phyloP scores from a whole-genome alignment of 1,140 invertebrate species.

The Papilio polytes region DNA sequence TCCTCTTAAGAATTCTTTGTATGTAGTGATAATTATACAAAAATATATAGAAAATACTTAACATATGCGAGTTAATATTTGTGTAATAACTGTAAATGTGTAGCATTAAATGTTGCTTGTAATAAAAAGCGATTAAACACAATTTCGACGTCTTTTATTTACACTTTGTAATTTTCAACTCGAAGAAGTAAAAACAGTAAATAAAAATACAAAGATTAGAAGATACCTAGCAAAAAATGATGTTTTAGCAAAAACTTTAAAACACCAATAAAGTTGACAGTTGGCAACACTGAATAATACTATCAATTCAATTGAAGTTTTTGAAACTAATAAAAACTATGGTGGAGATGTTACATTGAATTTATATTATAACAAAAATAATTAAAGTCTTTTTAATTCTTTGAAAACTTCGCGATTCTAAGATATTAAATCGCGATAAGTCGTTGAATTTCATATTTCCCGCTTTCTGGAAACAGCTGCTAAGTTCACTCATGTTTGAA shows the following conservation, averaged over 20 bases:
- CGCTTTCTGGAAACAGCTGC: slow-evolving; percentile 53
- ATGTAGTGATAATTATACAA: slow-evolving; percentile 5
- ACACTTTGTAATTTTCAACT: background rate
- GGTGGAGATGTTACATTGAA: background rate
- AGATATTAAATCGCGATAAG: slow-evolving; percentile 14
- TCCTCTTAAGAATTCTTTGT: background rate
- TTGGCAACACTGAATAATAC: slow-evolving; percentile 10
- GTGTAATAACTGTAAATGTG: slow-evolving; percentile 46
- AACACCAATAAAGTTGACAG: background rate
- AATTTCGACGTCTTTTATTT: slow-evolving; percentile 14
- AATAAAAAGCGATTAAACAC: slow-evolving; percentile 43
- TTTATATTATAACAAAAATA: background rate
- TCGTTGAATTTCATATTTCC: slow-evolving; percentile 59
- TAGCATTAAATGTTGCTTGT: slow-evolving; percentile 66
- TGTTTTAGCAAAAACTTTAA: background rate
- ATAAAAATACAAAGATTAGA: background rate
- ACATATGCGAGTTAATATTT: slow-evolving; percentile 24
- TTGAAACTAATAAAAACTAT: background rate
- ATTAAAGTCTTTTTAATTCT: background rate
- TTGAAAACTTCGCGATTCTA: background rate
- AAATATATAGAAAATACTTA: slow-evolving; percentile 18
- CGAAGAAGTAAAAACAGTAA: too few relatives aligned
- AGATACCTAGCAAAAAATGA: too few relatives aligned
- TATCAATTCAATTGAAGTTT: background rate
- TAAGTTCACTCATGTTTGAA: slow-evolving; percentile 65